A percentile compares a stretch with the other conserved stretches of the same genome.
These are phyloP conservation scores for Pterois miles DNA, from an alignment of 2,797 vertebrate genomes.

Conservation along the genomic window DNA sequence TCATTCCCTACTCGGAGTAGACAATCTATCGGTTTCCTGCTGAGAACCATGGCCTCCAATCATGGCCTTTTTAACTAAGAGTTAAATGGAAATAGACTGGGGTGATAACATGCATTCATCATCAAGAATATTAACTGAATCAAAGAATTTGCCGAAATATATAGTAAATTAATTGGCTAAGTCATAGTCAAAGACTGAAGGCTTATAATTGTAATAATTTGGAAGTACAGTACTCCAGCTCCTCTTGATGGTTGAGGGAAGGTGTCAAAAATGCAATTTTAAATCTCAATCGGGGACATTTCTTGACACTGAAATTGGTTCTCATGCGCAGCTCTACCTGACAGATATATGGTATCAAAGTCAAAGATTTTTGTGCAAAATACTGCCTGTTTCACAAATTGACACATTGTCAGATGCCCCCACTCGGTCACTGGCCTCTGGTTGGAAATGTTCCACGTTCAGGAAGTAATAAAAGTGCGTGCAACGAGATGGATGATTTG, in stretches of 20 bases:
- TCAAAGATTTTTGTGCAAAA: not conserved
- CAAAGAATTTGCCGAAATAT: not conserved
- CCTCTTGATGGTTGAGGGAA: not conserved
- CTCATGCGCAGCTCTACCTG: not conserved
- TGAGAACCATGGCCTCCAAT: too few relatives aligned
- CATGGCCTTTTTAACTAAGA: too few relatives aligned
- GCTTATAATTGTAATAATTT: not conserved
- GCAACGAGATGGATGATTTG: not conserved
- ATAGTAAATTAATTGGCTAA: not conserved
- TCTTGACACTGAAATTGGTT: not conserved
- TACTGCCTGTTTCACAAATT: not conserved
- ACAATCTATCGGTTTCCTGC: too few relatives aligned
- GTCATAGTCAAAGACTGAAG: not conserved
- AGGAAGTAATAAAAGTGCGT: slow-evolving; percentile 14
- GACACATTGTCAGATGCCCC: not conserved
- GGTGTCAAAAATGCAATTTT: not conserved
- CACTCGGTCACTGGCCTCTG: not conserved
- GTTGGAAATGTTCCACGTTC: slow-evolving; percentile 5
- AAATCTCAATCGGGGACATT: not conserved
- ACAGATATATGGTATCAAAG: not conserved
- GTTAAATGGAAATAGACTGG: not conserved
- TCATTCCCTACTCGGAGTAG: too few relatives aligned
- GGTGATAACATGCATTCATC: not conserved
- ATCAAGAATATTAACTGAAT: not conserved
- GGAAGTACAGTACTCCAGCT: not conserved